These are phyloP conservation scores for Lepidurus couesii DNA, from an alignment of 1,140 invertebrate genomes.

Conservation along the genomic window DNA sequence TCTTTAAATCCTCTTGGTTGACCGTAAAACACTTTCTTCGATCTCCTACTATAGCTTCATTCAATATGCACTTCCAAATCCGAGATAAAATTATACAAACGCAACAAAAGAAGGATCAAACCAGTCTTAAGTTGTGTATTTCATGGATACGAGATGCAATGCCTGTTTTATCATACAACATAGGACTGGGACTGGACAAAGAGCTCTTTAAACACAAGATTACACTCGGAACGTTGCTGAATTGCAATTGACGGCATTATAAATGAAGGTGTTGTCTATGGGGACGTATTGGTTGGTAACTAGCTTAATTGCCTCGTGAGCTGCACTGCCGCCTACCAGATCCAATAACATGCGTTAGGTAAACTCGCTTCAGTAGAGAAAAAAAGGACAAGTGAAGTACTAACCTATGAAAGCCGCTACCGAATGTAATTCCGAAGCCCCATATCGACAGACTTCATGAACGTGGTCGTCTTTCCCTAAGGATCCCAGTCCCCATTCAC, in stretches of 20 bases:
- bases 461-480: constrained; percentile 86
- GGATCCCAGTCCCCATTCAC: constrained; percentile 70
- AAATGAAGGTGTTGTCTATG: constrained; percentile 91
- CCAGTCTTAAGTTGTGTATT: background rate
- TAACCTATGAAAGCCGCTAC: constrained; percentile 85
- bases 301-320: constrained; percentile 97
- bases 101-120: background rate
- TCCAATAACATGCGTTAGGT: background rate
- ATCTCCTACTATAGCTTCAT: background rate
- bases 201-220: constrained; percentile 33
- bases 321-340: constrained; percentile 70
- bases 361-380: background rate
- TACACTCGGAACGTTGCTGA: constrained; percentile 59
- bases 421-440: constrained; percentile 88
- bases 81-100: background rate
- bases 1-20: constrained; percentile 11
- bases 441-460: constrained; percentile 90
- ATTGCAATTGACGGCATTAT: constrained; percentile 85
- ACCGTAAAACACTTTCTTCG: background rate
- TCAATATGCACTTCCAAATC: background rate
- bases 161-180: background rate
- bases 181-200: background rate
- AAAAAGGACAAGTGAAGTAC: constrained; percentile 19
- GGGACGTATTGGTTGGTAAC: constrained; percentile 94
- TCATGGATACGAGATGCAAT: background rate